Percentiles rank a stretch among this genome's conserved stretches.
phyloP scores from a whole-genome alignment of 1,140 invertebrate species.

The Leguminivora glycinivorella region DNA sequence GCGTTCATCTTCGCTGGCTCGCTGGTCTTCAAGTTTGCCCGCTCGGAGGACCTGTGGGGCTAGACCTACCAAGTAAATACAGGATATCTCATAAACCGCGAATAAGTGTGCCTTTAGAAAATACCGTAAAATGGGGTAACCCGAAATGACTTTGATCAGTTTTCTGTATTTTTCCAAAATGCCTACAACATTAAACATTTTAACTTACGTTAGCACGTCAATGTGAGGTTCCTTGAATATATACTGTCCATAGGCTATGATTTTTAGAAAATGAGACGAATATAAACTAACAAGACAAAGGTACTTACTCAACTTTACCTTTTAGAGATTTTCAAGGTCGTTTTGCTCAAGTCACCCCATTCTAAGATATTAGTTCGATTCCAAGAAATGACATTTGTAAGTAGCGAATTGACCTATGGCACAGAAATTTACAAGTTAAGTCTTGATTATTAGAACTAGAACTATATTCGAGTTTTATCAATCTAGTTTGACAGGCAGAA shows the following conservation, averaged over 20 bases:
- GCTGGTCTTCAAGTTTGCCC: conserved; percentile 95
- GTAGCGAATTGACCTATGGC: neutral
- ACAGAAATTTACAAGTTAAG: neutral
- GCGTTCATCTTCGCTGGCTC: conserved; percentile 95
- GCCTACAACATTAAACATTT: no score
- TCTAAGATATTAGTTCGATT: neutral
- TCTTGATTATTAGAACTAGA: neutral
- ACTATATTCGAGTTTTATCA: neutral
- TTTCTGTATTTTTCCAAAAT: no score
- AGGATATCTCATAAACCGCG: conserved; percentile 14
- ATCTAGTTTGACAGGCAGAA: neutral
- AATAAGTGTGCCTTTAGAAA: conserved; percentile 22
- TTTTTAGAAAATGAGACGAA: no score
- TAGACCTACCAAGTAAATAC: conserved; percentile 50
- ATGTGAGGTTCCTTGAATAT: no score
- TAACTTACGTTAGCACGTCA: no score
- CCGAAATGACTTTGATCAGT: neutral
- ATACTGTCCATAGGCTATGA: no score
- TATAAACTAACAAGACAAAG: no score
- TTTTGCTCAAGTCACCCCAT: neutral
- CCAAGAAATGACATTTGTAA: neutral
- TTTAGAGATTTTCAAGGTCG: neutral
- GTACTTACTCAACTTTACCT: no score
- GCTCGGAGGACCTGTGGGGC: conserved; percentile 92
- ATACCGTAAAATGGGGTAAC: conserved; percentile 1